Base-by-base conservation (phyloP, 2,113 vertebrate species). In the Shinisaurus crocodilurus region DNA sequence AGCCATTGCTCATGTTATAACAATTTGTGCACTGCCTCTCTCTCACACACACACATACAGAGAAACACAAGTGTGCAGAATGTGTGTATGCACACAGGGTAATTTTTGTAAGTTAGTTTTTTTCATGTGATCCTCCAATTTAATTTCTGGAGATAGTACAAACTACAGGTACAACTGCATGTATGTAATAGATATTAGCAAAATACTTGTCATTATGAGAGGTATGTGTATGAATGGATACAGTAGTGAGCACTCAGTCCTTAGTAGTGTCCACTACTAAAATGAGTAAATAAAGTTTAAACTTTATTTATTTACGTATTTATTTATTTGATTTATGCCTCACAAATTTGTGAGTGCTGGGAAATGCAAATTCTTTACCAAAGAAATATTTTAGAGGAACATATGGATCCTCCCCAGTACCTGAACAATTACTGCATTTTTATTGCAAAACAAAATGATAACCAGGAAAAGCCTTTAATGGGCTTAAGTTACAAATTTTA, bases 1-100 rank as follows among this genome's bases (percentile, higher is more conserved):
- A 60, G 67, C 27, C 48, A 72, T 40, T 32, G 50, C 43, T 86
- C 25, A 27, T 15, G 13, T 74, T n/a, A 86, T 74, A 74, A 86
- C 70, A 37, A 85, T 79, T 86, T 77, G 45, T 0, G 12, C 18
- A 50, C 5, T 34, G 23, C 15, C 18, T 89, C 67, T 87, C 29
- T 0, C 85, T 43, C 9, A 60, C 8, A 50, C 16, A 63, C 60
- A 20, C 60, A 63, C 60, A 54, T 10, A 63, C 60, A 63, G 9
- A 63, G 4, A 63, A 20, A 63, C 16, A 23, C 0, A 0, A 3
- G 43, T 29, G 60, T 67, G 50, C 40, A 65, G n/a, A 37, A 16
- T 67, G 13, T 13, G 12, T 60, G 40, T 27, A 13, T 27, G 63
- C 63, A 15, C 82, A 67, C 27, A 88, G 65, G 37, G 23, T 27